phyloP scores from a whole-genome alignment of 1,140 invertebrate species.

The Galleria mellonella region DNA sequence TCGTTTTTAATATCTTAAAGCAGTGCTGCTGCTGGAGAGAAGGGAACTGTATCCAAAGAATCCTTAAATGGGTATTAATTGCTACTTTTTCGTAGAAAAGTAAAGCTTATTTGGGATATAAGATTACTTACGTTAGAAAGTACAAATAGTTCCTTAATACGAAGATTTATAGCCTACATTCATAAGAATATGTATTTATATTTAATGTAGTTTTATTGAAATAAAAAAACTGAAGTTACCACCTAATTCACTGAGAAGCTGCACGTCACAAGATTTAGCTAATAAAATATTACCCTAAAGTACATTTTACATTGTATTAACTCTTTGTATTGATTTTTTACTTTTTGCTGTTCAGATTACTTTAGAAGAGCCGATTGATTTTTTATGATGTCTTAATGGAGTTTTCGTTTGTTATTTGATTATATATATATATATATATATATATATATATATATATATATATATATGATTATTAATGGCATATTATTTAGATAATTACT shows the following conservation, averaged over 20 bases:
- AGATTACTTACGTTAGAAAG: slow-evolving; percentile 50
- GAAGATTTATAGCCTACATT: slow-evolving; percentile 61
- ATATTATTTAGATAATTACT: no score
- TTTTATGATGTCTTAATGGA: no score
- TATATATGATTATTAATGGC: no score
- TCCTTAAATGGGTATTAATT: slow-evolving; percentile 35
- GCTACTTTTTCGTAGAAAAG: slow-evolving; percentile 54
- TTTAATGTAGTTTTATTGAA: not conserved
- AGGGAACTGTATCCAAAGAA: slow-evolving; percentile 36
- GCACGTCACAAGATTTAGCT: slow-evolving; percentile 1
- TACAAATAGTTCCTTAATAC: slow-evolving; percentile 55
- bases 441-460: no score
- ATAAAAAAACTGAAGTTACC: slow-evolving; percentile 26
- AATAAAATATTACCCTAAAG: not conserved
- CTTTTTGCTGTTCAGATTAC: no score
- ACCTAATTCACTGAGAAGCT: slow-evolving; percentile 51
- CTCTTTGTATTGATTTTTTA: no score
- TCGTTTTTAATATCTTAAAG: slow-evolving; percentile 41
- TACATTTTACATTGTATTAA: no score
- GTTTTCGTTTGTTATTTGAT: no score
- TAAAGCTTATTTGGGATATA: slow-evolving; percentile 64
- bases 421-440: no score
- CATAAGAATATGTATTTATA: slow-evolving; percentile 65
- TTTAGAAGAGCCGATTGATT: no score
- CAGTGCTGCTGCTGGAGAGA: slow-evolving; percentile 53